Percentiles rank a stretch among this genome's conserved stretches.
phyloP scores from a whole-genome alignment of 2,888 invertebrate genomes.

The Lordiphosa fenestrarum region DNA sequence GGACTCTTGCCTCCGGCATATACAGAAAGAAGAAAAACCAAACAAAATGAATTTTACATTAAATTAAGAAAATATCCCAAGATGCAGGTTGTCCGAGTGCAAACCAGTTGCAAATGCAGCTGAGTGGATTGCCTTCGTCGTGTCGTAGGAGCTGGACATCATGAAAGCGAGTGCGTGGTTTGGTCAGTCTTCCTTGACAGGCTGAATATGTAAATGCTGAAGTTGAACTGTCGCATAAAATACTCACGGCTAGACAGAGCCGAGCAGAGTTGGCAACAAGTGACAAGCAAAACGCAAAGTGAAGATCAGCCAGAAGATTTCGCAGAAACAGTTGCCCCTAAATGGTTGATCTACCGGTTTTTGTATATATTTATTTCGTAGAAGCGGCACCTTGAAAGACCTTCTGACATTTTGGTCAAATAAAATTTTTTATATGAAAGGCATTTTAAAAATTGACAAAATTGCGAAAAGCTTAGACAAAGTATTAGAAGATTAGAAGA shows the following conservation, averaged over 20 bases:
- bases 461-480: no score
- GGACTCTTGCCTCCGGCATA: slow-evolving; percentile 10
- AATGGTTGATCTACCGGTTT: slow-evolving; percentile 55
- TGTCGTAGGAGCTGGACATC: slow-evolving; percentile 18
- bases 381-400: slow-evolving; percentile 39
- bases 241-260: background rate
- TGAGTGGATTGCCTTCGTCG: slow-evolving; percentile 64
- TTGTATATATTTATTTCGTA: slow-evolving; percentile 7
- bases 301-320: slow-evolving; percentile 31
- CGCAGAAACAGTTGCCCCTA: slow-evolving; percentile 27
- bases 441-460: no score
- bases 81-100: slow-evolving; percentile 19
- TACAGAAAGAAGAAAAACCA: slow-evolving; percentile 18
- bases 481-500: no score
- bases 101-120: slow-evolving; percentile 54
- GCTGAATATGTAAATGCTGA: slow-evolving; percentile 51
- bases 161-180: slow-evolving; percentile 4
- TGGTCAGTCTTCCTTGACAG: slow-evolving; percentile 45
- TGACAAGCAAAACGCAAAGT: slow-evolving; percentile 2
- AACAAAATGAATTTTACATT: slow-evolving; percentile 43
- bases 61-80: slow-evolving; percentile 32
- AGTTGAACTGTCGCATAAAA: slow-evolving; percentile 52
- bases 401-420: slow-evolving; percentile 55
- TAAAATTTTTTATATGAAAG: background rate
- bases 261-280: slow-evolving; percentile 14